These are phyloP conservation scores for Cyaniris semiargus DNA, from an alignment of 2,888 invertebrate species.

Conservation along the genomic window DNA sequence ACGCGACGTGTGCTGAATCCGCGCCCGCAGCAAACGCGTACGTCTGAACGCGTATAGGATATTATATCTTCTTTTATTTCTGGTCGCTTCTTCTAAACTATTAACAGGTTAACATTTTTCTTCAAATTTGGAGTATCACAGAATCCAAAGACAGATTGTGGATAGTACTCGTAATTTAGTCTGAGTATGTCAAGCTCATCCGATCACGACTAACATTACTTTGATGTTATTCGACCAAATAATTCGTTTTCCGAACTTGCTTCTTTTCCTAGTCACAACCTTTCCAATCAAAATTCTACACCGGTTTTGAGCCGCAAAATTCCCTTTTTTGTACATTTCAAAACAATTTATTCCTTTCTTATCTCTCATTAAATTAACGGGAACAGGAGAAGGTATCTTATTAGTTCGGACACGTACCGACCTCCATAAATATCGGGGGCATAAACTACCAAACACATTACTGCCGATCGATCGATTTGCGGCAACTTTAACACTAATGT, in stretches of 20 bases:
- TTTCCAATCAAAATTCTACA: not conserved
- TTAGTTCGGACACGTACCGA: conserved; percentile 29
- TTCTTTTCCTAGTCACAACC: not conserved
- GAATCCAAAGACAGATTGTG: not conserved
- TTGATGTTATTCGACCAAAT: too few species aligned
- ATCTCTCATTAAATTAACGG: conserved; percentile 14
- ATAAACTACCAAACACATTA: conserved; percentile 26
- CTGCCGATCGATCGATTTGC: conserved; percentile 10
- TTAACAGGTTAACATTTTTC: too few species aligned
- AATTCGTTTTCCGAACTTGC: not conserved
- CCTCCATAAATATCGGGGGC: conserved; percentile 23
- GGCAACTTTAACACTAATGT: not conserved
- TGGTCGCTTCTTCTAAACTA: too few species aligned
- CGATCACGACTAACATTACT: too few species aligned
- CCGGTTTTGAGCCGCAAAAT: not conserved
- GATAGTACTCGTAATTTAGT: too few species aligned
- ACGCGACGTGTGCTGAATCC: too few species aligned
- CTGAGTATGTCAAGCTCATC: too few species aligned
- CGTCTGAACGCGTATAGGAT: too few species aligned
- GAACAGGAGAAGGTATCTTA: conserved; percentile 26
- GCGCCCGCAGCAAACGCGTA: too few species aligned
- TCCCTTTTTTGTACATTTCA: conserved; percentile 5
- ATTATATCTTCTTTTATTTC: too few species aligned
- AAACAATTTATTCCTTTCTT: conserved; percentile 16
- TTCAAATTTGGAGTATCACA: too few species aligned